Conservation (phyloP, 2,888 invertebrate genomes). For the Drosophila tripunctata region DNA sequence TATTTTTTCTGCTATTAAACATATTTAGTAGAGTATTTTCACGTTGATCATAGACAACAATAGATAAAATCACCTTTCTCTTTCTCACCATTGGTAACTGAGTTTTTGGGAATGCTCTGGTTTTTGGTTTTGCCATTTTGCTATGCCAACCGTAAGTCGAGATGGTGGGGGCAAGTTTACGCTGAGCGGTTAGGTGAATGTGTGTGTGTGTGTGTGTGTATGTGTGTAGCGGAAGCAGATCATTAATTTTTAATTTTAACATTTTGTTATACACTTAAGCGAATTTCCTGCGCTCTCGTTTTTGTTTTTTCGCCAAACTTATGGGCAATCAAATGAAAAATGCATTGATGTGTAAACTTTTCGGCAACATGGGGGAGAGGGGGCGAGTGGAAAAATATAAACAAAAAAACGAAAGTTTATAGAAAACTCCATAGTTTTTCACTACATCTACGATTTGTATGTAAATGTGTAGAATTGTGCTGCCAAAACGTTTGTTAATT, state of each 20-base stretch:
- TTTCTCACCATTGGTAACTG: slow-evolving; percentile 5
- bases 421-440: too few relatives aligned
- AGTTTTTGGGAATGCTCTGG: slow-evolving; percentile 28
- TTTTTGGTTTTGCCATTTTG: slow-evolving; percentile 30
- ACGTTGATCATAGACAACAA: background rate
- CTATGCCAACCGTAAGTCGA: slow-evolving; percentile 22
- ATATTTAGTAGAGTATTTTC: background rate
- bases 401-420: background rate
- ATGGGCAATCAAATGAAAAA: slow-evolving; percentile 61
- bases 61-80: background rate
- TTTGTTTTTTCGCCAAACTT: slow-evolving; percentile 33
- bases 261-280: slow-evolving; percentile 69
- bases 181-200: slow-evolving; percentile 33
- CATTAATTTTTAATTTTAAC: slow-evolving; percentile 78
- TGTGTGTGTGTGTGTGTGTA: slow-evolving; percentile 22
- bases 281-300: slow-evolving; percentile 54
- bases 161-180: slow-evolving; percentile 17
- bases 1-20: background rate
- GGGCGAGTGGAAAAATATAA: background rate
- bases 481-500: slow-evolving; percentile 33
- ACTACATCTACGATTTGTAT: background rate
- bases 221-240: slow-evolving; percentile 43
- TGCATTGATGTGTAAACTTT: slow-evolving; percentile 54
- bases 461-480: background rate
- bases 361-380: too few relatives aligned